Percentiles rank a stretch among this genome's conserved stretches.
phyloP scores from a whole-genome alignment of 2,797 vertebrate species.

The Cryptoblepharus egeriae region DNA sequence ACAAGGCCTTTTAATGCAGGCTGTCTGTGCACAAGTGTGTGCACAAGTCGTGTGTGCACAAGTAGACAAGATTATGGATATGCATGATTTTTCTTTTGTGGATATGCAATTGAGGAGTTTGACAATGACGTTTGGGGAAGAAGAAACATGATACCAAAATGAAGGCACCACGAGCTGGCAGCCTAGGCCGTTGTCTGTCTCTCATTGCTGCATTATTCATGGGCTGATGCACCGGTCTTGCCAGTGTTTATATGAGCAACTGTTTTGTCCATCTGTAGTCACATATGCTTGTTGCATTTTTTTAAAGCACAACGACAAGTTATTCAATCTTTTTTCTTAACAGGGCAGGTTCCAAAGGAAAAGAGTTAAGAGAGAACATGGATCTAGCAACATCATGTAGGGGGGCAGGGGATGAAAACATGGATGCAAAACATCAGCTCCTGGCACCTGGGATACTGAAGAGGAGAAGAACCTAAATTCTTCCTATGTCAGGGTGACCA shows the following conservation, averaged over 20 bases:
- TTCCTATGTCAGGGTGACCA: no score
- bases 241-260: constrained; percentile 34
- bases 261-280: constrained; percentile 33
- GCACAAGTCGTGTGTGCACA: no score
- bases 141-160: not conserved
- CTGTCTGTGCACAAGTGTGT: no score
- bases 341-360: not conserved
- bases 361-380: not conserved
- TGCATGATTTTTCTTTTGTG: not conserved
- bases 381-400: not conserved
- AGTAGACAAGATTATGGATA: not conserved
- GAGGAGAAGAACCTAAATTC: not conserved
- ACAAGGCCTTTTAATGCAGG: not conserved
- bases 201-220: constrained; percentile 29
- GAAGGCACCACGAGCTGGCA: not conserved
- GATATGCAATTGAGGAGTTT: not conserved
- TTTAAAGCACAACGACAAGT: not conserved
- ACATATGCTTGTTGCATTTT: constrained; percentile 20
- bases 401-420: no score
- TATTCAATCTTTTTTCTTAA: not conserved
- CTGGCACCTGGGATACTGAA: not conserved
- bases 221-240: constrained; percentile 3
- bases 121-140: not conserved
- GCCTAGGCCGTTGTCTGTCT: not conserved
- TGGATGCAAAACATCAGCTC: not conserved